These are phyloP conservation scores for Bombus pascuorum DNA, from an alignment of 1,140 invertebrate genomes.

Conservation along the genomic window DNA sequence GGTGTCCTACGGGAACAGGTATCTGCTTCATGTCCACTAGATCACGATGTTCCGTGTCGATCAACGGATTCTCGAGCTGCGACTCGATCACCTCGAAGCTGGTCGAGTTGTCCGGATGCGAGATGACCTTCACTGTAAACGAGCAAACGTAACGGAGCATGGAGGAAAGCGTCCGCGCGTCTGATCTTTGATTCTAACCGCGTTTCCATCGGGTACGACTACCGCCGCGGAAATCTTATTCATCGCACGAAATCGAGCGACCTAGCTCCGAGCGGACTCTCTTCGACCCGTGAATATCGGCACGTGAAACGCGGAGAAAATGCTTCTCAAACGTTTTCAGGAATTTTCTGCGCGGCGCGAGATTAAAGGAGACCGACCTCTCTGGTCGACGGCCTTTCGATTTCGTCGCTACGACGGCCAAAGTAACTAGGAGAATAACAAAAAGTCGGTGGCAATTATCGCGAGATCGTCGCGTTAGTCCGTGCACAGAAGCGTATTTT, in stretches of 20 bases:
- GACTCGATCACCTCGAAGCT: constrained; percentile 82
- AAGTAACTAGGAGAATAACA: neutral
- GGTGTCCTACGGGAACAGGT: constrained; percentile 74
- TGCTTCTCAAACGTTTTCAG: neutral
- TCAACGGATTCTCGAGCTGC: constrained; percentile 83
- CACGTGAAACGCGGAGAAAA: neutral
- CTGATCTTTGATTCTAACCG: neutral
- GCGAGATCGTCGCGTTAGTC: neutral
- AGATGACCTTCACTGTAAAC: constrained; percentile 81
- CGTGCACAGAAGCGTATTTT: too few relatives aligned
- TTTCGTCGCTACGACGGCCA: neutral
- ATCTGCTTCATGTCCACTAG: constrained; percentile 76
- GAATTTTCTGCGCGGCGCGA: neutral
- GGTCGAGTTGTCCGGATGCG: constrained; percentile 81
- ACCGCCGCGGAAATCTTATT: neutral
- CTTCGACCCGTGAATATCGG: neutral
- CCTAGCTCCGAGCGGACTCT: neutral
- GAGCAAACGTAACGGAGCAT: constrained; percentile 58
- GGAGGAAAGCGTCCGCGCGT: neutral
- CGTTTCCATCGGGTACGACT: neutral
- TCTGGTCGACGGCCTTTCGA: neutral
- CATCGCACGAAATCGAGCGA: neutral
- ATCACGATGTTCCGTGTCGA: constrained; percentile 79
- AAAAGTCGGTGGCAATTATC: neutral
- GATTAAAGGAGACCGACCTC: neutral